Conservation (phyloP, 2,113 vertebrate species). For the Xenus cinereus region DNA sequence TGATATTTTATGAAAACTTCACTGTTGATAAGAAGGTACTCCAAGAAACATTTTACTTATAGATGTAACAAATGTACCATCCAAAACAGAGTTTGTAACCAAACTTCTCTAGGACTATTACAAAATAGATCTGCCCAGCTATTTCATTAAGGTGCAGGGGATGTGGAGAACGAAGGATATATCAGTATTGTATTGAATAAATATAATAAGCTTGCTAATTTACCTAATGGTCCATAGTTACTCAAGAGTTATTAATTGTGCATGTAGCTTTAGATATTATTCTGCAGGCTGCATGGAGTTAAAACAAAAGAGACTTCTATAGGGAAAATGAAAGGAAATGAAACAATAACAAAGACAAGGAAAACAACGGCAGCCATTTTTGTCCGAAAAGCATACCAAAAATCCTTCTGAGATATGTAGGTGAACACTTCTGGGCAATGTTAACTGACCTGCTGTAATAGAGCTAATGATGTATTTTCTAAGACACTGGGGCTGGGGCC, state of each 20-base stretch:
- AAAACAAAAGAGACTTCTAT: not conserved
- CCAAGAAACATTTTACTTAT: not conserved
- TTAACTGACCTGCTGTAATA: not conserved
- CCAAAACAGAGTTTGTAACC: not conserved
- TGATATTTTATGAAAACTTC: not conserved
- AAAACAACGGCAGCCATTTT: not conserved
- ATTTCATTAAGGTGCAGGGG: not conserved
- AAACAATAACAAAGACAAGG: not conserved
- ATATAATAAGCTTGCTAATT: not conserved
- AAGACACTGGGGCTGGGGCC: not conserved
- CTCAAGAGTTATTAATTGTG: not conserved
- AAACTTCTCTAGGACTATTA: not conserved
- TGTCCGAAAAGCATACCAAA: not conserved
- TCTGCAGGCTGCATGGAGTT: not conserved
- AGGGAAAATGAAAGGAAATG: not conserved
- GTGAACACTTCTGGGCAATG: not conserved
- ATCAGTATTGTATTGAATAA: not conserved
- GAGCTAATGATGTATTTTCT: not conserved
- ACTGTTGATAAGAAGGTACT: not conserved
- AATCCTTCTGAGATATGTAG: not conserved
- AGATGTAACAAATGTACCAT: not conserved
- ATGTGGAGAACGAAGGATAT: not conserved
- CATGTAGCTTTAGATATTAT: not conserved
- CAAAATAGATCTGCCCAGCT: not conserved
- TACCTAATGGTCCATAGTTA: not conserved